These are phyloP conservation scores for Drosophila affinis DNA, from an alignment of 2,888 invertebrate genomes.

Conservation along the genomic window DNA sequence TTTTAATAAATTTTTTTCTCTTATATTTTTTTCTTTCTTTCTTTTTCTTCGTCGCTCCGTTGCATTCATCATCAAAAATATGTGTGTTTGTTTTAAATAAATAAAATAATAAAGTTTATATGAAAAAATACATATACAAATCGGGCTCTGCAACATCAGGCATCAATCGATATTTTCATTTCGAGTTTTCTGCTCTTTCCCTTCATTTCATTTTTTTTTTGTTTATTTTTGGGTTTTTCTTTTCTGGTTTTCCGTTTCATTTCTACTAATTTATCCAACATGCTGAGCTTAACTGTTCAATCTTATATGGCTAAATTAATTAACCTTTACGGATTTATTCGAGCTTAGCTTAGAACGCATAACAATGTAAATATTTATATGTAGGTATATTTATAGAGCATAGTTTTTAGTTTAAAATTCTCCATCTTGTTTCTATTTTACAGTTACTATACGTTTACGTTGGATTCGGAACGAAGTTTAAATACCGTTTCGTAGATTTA, in stretches of 20 bases:
- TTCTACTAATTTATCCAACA: conserved; percentile 60
- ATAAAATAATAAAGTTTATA: conserved; percentile 73
- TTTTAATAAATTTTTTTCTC: conserved; percentile 67
- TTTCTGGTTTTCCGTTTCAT: conserved; percentile 38
- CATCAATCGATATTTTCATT: conserved; percentile 63
- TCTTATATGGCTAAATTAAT: conserved; percentile 60
- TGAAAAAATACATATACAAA: conserved; percentile 65
- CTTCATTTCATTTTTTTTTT: conserved; percentile 1
- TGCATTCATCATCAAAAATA: conserved; percentile 58
- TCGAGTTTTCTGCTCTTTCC: conserved; percentile 20
- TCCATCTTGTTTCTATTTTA: conserved; percentile 39
- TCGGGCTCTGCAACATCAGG: conserved; percentile 70
- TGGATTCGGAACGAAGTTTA: conserved; percentile 52
- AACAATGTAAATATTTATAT: conserved; percentile 68
- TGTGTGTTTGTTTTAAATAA: conserved; percentile 64
- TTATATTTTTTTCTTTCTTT: conserved; percentile 69
- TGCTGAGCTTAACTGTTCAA: conserved; percentile 61
- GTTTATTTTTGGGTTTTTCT: conserved; percentile 29
- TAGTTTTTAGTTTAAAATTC: conserved; percentile 47
- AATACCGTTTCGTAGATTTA: conserved; percentile 59
- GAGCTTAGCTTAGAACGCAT: conserved; percentile 74
- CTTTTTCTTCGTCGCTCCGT: conserved; percentile 53
- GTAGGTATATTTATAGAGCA: conserved; percentile 33
- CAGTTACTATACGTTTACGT: conserved; percentile 55
- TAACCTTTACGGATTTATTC: conserved; percentile 66